These are phyloP conservation scores for Atherinomorus stipes DNA, from an alignment of 2,113 vertebrate species.

Conservation along the genomic window DNA sequence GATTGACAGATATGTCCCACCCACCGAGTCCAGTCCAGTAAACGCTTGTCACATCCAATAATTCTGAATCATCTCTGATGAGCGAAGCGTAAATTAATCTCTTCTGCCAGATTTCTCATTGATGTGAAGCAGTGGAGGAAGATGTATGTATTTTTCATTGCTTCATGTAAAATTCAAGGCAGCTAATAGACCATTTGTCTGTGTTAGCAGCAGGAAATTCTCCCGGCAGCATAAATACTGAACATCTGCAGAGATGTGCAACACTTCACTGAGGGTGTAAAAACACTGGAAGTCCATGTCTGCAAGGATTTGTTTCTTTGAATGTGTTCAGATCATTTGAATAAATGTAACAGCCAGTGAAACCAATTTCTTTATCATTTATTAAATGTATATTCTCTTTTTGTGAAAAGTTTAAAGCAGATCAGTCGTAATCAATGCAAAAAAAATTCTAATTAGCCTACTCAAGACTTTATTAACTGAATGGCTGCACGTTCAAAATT, in stretches of 20 bases:
- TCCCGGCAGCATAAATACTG: slow-evolving; percentile 46
- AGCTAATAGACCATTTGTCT: slow-evolving; percentile 75
- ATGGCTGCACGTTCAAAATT: no score
- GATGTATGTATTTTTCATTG: slow-evolving; percentile 79
- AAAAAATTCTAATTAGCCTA: no score
- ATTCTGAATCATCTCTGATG: slow-evolving; percentile 70
- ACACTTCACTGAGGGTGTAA: no score
- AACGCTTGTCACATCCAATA: slow-evolving; percentile 70
- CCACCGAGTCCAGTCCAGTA: slow-evolving; percentile 50
- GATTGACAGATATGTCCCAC: slow-evolving; percentile 69
- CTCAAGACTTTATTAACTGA: no score
- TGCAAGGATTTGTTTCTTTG: no score
- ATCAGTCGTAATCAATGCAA: no score
- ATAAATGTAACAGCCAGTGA: no score
- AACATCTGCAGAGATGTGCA: slow-evolving; percentile 31
- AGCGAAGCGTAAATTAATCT: slow-evolving; percentile 60
- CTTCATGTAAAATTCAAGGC: slow-evolving; percentile 76
- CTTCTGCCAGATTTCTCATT: slow-evolving; percentile 70
- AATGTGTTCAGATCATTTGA: no score
- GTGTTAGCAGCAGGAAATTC: slow-evolving; percentile 61
- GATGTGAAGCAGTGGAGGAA: slow-evolving; percentile 57
- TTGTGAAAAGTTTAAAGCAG: no score
- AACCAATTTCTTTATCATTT: no score
- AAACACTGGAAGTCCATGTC: no score
- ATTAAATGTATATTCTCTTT: no score